Base-by-base conservation (phyloP, 1,140 invertebrate species). In the Theocolax elegans region DNA sequence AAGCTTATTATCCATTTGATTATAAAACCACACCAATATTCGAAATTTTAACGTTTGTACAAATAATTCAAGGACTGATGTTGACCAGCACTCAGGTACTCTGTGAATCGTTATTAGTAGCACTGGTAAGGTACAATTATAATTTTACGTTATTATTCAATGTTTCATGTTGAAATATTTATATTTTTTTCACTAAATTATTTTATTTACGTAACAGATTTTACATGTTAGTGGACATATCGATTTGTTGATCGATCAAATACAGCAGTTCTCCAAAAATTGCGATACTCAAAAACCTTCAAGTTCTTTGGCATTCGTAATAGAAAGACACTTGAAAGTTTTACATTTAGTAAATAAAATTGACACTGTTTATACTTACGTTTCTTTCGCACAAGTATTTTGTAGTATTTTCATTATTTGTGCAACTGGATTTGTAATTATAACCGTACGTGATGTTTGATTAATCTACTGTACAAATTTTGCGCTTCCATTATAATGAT, bases 321-420 rank as follows among this genome's bases (percentile, higher is more conserved):
- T 59, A 46, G 46, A 44, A 10, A 12, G 12, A 59, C 58, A 60
- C 29, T 8, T 23, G 12, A 35, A 35, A 40, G 31, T 53, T 42
- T 42, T 65, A 27, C n/a, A 65, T 40, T 17, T 65, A 1, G 31
- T 65, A 2, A 49, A 67, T 1, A 56, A 67, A 21, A 46, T 67
- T 19, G 53, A 67, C 8, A 7, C 1, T 7, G 6, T 67, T 12
- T 67, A 58, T 12, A 23, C 53, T 46, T 58, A 58, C n/a, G 31
- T 67, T 4, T 46, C 53, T 12, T 29, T 67, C 6, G 17, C 15
- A 21, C 65, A 67, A 49, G 9, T 67, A 15, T 58, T 58, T 31
- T 67, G 48, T 0, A 58, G 23, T 48, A 48, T n/a, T 29, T 19
- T 67, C 3, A 19, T 35, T 21, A 67, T 67, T 35, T 67, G 65